These are phyloP conservation scores for Hippasteria phrygiana DNA, from an alignment of 53 echinoderm and acorn worm species.

Conservation along the genomic window DNA sequence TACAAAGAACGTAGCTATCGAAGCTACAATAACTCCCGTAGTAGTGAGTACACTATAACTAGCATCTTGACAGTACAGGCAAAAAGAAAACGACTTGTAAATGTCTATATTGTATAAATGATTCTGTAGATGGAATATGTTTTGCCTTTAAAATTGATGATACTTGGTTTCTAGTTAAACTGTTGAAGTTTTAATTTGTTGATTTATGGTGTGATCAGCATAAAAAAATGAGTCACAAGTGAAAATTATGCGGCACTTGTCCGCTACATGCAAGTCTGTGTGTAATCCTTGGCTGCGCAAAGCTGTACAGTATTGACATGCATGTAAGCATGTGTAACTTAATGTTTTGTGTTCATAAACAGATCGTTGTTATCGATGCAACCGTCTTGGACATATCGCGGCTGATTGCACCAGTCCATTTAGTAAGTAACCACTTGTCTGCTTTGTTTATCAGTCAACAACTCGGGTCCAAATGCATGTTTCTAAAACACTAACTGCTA, in stretches of 20 bases:
- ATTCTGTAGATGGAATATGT: no score
- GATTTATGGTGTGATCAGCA: no score
- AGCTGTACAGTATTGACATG: not conserved
- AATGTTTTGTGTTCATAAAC: not conserved
- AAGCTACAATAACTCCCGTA: constrained; percentile 41
- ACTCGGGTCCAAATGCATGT: no score
- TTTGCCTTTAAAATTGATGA: no score
- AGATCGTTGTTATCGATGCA: constrained; percentile 57
- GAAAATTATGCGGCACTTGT: no score
- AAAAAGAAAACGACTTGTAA: no score
- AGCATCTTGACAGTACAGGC: no score
- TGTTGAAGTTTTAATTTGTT: no score
- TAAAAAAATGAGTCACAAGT: no score
- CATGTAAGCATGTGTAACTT: not conserved
- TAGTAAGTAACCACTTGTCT: constrained; percentile 22
- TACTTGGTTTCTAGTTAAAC: no score
- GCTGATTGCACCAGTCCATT: constrained; percentile 52
- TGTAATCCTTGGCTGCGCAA: not conserved
- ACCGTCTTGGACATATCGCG: constrained; percentile 41
- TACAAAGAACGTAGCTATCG: constrained; percentile 3
- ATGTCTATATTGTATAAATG: no score
- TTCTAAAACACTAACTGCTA: not conserved
- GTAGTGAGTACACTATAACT: constrained; percentile 47
- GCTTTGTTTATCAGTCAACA: not conserved
- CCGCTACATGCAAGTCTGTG: no score